phyloP scores from a whole-genome alignment of 2,888 invertebrate genomes.

The Lasius fuliginosus region DNA sequence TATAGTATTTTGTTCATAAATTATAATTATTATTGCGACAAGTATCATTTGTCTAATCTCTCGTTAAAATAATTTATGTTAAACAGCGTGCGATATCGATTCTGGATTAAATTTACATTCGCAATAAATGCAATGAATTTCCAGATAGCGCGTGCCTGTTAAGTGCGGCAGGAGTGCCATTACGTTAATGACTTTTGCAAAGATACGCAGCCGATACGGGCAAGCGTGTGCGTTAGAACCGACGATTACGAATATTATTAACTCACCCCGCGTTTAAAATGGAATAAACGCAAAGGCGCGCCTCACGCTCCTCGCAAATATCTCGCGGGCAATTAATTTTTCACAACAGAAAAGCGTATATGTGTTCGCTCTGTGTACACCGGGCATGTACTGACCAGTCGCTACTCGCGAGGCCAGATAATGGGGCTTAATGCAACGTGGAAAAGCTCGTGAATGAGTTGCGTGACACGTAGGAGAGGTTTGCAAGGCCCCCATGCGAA shows the following conservation, averaged over 20 bases:
- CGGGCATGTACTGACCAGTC: slow-evolving; percentile 36
- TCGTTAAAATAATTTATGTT: neutral
- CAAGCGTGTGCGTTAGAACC: neutral
- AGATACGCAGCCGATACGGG: neutral
- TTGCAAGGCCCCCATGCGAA: slow-evolving; percentile 85
- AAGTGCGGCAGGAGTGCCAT: neutral
- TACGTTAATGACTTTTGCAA: slow-evolving; percentile 31
- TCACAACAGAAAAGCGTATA: slow-evolving; percentile 23
- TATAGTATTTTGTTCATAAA: neutral
- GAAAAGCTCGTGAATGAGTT: slow-evolving; percentile 81
- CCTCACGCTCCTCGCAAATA: slow-evolving; percentile 9
- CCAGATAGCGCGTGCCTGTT: neutral
- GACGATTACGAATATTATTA: slow-evolving; percentile 11
- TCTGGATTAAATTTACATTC: neutral
- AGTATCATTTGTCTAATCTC: neutral
- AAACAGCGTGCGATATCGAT: neutral
- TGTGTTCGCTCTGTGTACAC: slow-evolving; percentile 27
- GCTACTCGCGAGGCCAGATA: slow-evolving; percentile 55
- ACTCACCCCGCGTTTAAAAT: slow-evolving; percentile 7
- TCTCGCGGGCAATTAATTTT: slow-evolving; percentile 63
- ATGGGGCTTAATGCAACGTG: slow-evolving; percentile 75
- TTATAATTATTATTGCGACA: neutral
- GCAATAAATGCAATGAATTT: slow-evolving; percentile 15
- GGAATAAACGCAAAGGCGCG: neutral
- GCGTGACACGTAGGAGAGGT: slow-evolving; percentile 85